These are phyloP conservation scores for Herpetotheres cachinnans DNA, from an alignment of 2,113 vertebrate species.

Conservation along the genomic window DNA sequence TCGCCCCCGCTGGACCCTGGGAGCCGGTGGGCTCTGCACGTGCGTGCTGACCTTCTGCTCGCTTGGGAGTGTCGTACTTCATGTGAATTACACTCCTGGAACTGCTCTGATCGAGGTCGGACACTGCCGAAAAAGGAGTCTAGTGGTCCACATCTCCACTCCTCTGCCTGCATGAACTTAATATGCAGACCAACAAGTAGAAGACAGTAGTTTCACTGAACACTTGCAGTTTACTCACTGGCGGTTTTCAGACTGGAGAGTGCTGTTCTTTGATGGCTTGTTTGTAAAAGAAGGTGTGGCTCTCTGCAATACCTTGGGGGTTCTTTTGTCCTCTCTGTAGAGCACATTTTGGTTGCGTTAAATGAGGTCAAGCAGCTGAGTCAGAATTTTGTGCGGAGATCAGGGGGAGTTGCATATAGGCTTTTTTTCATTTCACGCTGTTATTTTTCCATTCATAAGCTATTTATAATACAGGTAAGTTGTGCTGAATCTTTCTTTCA, in stretches of 20 bases:
- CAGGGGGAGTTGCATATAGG: neutral
- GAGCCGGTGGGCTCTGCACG: neutral
- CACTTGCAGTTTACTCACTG: neutral
- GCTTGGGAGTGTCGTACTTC: accelerated
- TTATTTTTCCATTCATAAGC: neutral
- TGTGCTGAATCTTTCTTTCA: neutral
- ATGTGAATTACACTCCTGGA: neutral
- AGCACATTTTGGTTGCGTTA: neutral
- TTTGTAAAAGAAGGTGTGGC: neutral
- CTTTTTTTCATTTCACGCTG: neutral
- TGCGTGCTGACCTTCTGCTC: neutral
- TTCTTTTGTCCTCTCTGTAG: neutral
- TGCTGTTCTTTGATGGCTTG: neutral
- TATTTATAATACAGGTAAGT: neutral
- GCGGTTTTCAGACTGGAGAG: neutral
- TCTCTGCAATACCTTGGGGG: neutral
- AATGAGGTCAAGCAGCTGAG: neutral
- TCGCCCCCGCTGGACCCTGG: accelerated
- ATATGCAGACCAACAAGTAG: neutral
- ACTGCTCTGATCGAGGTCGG: neutral
- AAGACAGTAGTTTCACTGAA: neutral
- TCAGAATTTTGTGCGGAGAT: neutral
- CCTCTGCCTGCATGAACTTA: neutral
- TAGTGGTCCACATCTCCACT: neutral
- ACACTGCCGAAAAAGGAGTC: neutral